A percentile compares a stretch with the other conserved stretches of the same genome.
These are phyloP conservation scores for Tyrophagus putrescentiae DNA, from an alignment of 1,140 invertebrate genomes.

Conservation along the genomic window DNA sequence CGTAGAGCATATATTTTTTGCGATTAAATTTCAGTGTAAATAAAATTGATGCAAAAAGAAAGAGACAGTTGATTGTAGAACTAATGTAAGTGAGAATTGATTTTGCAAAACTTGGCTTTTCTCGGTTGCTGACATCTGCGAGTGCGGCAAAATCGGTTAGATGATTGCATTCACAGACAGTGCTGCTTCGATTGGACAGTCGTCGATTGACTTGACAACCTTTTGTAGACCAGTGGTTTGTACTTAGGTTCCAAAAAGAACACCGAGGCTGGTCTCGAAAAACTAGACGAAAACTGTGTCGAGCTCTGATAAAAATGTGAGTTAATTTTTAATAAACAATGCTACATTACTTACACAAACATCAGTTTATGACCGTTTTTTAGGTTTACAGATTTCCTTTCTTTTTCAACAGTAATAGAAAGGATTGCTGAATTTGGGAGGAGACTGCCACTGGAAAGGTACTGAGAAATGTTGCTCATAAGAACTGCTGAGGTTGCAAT, in stretches of 20 bases:
- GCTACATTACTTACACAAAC: neutral
- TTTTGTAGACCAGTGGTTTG: neutral
- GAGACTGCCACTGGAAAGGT: neutral
- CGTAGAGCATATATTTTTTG: neutral
- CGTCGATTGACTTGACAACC: neutral
- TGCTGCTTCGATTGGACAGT: neutral
- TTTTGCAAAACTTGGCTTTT: neutral
- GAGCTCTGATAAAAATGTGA: neutral
- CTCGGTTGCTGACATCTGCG: constrained; percentile 44
- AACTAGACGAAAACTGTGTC: neutral
- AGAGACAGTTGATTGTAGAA: constrained; percentile 5
- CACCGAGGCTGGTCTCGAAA: constrained; percentile 2
- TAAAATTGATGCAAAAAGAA: neutral
- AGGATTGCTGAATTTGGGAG: neutral
- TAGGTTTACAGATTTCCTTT: neutral
- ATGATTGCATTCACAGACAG: constrained; percentile 37
- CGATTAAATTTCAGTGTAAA: constrained; percentile 31
- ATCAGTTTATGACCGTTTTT: neutral
- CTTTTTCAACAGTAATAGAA: neutral
- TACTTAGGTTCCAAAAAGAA: neutral
- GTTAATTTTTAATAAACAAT: neutral
- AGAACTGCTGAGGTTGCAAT: too few species aligned
- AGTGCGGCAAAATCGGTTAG: constrained; percentile 42
- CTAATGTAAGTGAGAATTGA: constrained; percentile 21
- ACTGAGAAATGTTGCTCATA: too few species aligned